Conservation (phyloP, 2,888 invertebrate genomes). For the Drosophila nr. perissopoda region DNA sequence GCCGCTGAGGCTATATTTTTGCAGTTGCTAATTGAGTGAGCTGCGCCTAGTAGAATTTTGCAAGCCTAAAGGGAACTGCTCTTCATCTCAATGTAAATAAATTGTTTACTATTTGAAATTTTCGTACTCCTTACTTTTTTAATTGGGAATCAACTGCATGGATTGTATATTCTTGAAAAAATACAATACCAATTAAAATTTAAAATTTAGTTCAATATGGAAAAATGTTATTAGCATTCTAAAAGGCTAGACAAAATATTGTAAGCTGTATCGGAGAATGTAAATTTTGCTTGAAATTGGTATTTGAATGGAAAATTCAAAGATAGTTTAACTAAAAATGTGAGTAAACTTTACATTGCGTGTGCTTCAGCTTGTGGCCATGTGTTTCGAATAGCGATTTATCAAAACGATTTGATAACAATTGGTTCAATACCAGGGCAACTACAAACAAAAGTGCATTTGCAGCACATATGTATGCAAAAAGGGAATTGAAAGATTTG, state of each 20-base stretch:
- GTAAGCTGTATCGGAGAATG: not conserved
- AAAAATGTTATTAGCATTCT: not conserved
- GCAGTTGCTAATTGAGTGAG: conserved; percentile 19
- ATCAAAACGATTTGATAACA: not conserved
- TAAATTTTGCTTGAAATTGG: not conserved
- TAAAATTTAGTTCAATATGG: not conserved
- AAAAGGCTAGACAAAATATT: no score
- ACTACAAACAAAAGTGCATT: conserved; percentile 1
- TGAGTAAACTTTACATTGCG: not conserved
- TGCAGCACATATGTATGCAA: not conserved
- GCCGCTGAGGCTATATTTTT: conserved; percentile 5
- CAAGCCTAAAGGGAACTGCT: not conserved
- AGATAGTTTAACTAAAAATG: not conserved
- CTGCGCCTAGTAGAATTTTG: conserved; percentile 20
- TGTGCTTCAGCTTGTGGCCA: not conserved
- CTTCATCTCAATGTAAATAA: not conserved
- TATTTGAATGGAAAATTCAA: not conserved
- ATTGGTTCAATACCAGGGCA: conserved; percentile 3
- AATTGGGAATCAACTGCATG: not conserved
- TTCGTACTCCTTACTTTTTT: not conserved
- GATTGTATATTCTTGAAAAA: not conserved
- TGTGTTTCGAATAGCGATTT: not conserved
- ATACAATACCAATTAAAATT: not conserved
- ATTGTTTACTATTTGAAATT: not conserved
- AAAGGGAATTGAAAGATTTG: conserved; percentile 47